These are phyloP conservation scores for Epinephelus malabaricus DNA, from an alignment of 2,797 vertebrate genomes.

Conservation along the genomic window DNA sequence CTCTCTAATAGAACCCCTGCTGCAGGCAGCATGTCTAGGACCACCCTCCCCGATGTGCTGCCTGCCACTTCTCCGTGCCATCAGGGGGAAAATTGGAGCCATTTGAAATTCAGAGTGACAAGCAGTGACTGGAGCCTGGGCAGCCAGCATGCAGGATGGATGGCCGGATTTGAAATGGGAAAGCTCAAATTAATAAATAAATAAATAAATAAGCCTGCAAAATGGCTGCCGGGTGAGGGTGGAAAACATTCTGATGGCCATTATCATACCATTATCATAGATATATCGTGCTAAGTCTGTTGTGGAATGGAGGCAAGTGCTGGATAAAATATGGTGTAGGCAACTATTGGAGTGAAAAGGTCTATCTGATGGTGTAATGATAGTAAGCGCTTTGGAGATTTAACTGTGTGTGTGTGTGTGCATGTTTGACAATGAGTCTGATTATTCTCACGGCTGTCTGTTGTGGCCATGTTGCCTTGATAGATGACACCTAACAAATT, in stretches of 20 bases:
- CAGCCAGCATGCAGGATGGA: slow-evolving; percentile 76
- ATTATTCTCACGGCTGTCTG: slow-evolving; percentile 69
- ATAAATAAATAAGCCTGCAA: slow-evolving; percentile 70
- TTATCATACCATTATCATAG: slow-evolving; percentile 78
- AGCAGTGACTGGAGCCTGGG: slow-evolving; percentile 79
- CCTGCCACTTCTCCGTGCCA: slow-evolving; percentile 91
- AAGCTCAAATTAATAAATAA: slow-evolving; percentile 73
- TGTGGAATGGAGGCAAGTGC: slow-evolving; percentile 72
- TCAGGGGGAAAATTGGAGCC: slow-evolving; percentile 91
- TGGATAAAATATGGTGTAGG: slow-evolving; percentile 58
- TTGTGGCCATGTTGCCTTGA: slow-evolving; percentile 73
- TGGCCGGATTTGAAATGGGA: slow-evolving; percentile 73
- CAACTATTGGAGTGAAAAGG: slow-evolving; percentile 55
- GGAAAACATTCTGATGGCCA: slow-evolving; percentile 73
- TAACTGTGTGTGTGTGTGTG: slow-evolving; percentile 38
- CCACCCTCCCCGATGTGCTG: slow-evolving; percentile 85
- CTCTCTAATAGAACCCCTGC: slow-evolving; percentile 92
- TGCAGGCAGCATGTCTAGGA: slow-evolving; percentile 88
- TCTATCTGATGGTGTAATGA: slow-evolving; percentile 62
- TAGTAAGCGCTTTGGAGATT: slow-evolving; percentile 35
- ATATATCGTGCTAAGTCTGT: slow-evolving; percentile 61
- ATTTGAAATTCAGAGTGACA: slow-evolving; percentile 87
- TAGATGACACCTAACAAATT: slow-evolving; percentile 87
- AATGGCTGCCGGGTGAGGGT: slow-evolving; percentile 71
- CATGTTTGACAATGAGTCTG: slow-evolving; percentile 48